These are phyloP conservation scores for Zhuqinia jingwanae DNA, from an alignment of 2,888 invertebrate species.

Conservation along the genomic window DNA sequence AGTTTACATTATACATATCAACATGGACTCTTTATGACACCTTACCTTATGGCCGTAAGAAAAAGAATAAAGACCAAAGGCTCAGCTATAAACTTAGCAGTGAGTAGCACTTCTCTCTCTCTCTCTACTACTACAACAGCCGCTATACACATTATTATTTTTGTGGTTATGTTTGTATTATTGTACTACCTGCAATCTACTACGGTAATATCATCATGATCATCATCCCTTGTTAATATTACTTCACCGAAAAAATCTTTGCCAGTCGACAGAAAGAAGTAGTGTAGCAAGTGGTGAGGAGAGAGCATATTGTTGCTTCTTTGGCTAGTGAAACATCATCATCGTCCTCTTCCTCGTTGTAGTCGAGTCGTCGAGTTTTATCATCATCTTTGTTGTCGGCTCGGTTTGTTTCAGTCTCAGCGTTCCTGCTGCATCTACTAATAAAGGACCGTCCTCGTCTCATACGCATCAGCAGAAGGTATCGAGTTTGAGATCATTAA, in stretches of 20 bases:
- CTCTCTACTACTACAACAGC: slow-evolving; percentile 16
- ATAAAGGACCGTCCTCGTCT: not conserved
- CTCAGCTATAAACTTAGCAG: too few species aligned
- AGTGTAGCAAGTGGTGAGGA: slow-evolving; percentile 34
- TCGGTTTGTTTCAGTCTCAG: not conserved
- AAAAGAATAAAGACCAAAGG: slow-evolving; percentile 62
- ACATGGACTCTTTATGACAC: slow-evolving; percentile 69
- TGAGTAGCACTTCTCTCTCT: too few species aligned
- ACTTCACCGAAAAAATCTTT: slow-evolving; percentile 68
- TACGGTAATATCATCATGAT: slow-evolving; percentile 53
- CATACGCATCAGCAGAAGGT: not conserved
- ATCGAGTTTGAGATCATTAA: slow-evolving; percentile 8
- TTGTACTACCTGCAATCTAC: slow-evolving; percentile 28
- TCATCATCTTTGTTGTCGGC: slow-evolving; percentile 56
- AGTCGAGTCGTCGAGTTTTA: not conserved
- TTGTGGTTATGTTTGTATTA: slow-evolving; percentile 36
- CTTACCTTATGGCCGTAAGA: slow-evolving; percentile 53
- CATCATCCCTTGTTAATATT: slow-evolving; percentile 38
- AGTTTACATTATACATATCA: not conserved
- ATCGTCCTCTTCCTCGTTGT: slow-evolving; percentile 16
- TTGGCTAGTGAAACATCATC: slow-evolving; percentile 30
- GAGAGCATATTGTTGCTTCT: slow-evolving; percentile 31
- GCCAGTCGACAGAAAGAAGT: slow-evolving; percentile 63
- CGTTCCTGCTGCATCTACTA: slow-evolving; percentile 32
- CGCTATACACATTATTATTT: slow-evolving; percentile 21